phyloP scores from a whole-genome alignment of 2,888 invertebrate species.

The Formica aserva region DNA sequence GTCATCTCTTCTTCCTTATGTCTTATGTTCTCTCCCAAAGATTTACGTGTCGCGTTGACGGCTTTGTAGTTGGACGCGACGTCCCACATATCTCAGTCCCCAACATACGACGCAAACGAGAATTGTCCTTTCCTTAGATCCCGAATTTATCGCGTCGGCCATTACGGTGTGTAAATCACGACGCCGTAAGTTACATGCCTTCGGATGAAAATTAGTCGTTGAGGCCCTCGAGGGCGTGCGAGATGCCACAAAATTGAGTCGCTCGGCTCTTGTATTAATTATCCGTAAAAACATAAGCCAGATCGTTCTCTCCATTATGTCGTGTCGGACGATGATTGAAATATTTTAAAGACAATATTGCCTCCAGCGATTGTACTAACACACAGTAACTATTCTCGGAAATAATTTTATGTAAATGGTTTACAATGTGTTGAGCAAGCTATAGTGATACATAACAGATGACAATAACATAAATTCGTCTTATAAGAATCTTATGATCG shows the following conservation, averaged over 20 bases:
- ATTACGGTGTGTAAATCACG: slow-evolving; percentile 77
- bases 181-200: slow-evolving; percentile 44
- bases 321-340: neutral
- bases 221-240: slow-evolving; percentile 31
- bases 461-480: neutral
- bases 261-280: slow-evolving; percentile 38
- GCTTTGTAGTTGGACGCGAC: slow-evolving; percentile 80
- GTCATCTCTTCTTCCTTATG: slow-evolving; percentile 53
- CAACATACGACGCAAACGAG: slow-evolving; percentile 66
- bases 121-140: slow-evolving; percentile 77
- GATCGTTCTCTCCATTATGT: slow-evolving; percentile 12
- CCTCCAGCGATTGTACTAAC: neutral
- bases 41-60: slow-evolving; percentile 80
- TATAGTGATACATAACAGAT: neutral
- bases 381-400: neutral
- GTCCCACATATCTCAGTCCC: slow-evolving; percentile 73
- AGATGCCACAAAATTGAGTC: slow-evolving; percentile 46
- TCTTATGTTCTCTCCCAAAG: slow-evolving; percentile 62
- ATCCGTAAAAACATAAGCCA: slow-evolving; percentile 13
- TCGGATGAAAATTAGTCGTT: slow-evolving; percentile 74
- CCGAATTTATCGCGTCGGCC: slow-evolving; percentile 78
- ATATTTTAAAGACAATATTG: neutral
- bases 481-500: neutral
- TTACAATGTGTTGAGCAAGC: neutral
- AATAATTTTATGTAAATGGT: slow-evolving; percentile 18